Percentiles rank a stretch among this genome's conserved stretches.
Evolutionary conservation across 2,113 vertebrate species (phyloP).

Genomic region (Suricata suricatta): DNA sequence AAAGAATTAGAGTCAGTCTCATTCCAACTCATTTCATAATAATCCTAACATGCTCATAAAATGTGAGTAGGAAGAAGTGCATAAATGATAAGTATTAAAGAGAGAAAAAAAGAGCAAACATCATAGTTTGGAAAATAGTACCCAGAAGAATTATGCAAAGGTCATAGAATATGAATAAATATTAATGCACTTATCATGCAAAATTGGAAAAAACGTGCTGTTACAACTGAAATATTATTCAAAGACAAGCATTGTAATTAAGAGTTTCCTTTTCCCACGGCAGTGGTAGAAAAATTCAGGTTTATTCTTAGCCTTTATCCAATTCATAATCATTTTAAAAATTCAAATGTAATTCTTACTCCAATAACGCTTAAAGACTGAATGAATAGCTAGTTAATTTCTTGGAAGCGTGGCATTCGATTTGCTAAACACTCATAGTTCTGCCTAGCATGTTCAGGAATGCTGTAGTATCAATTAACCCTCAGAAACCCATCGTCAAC

Average conservation of each 20-base stretch:
- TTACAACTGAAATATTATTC: slow-evolving; percentile 87
- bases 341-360: slow-evolving; percentile 82
- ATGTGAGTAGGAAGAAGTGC: slow-evolving; percentile 35
- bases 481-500: slow-evolving; percentile 74
- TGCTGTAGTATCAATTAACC: slow-evolving; percentile 57
- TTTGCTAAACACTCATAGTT: slow-evolving; percentile 78
- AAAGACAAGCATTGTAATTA: slow-evolving; percentile 86
- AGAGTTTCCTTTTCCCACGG: slow-evolving; percentile 84
- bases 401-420: slow-evolving; percentile 73
- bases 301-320: slow-evolving; percentile 79
- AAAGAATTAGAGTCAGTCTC: slow-evolving; percentile 21
- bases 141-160: slow-evolving; percentile 84
- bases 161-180: slow-evolving; percentile 86
- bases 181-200: slow-evolving; percentile 85
- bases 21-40: slow-evolving; percentile 58
- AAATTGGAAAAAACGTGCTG: slow-evolving; percentile 84
- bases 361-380: slow-evolving; percentile 76
- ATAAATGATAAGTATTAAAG: slow-evolving; percentile 70
- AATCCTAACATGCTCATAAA: slow-evolving; percentile 67
- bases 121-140: slow-evolving; percentile 78
- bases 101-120: slow-evolving; percentile 78
- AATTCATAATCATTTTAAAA: slow-evolving; percentile 76
- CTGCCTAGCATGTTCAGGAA: slow-evolving; percentile 66
- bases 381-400: slow-evolving; percentile 82
- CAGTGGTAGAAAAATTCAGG: slow-evolving; percentile 80